These are phyloP conservation scores for Perdita meconis DNA, from an alignment of 2,888 invertebrate genomes.

Conservation along the genomic window DNA sequence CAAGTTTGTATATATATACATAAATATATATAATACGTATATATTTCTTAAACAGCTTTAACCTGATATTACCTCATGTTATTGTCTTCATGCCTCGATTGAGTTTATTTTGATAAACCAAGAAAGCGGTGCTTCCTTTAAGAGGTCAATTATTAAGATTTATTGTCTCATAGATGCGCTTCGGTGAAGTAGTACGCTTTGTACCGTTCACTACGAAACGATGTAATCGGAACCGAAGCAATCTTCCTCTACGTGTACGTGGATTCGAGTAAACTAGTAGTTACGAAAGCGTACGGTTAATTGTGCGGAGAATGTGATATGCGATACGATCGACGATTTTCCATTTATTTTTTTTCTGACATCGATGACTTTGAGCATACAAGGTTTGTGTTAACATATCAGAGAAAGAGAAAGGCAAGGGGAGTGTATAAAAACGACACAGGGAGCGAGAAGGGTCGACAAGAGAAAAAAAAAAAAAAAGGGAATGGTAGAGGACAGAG, in stretches of 20 bases:
- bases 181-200: conserved; percentile 31
- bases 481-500: conserved; percentile 58
- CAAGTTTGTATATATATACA: conserved; percentile 31
- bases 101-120: conserved; percentile 58
- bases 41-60: conserved; percentile 51
- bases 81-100: conserved; percentile 55
- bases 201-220: conserved; percentile 38
- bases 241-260: conserved; percentile 60
- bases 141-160: conserved; percentile 66
- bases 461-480: conserved; percentile 14
- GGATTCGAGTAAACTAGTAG: conserved; percentile 44
- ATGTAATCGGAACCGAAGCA: conserved; percentile 34
- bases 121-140: conserved; percentile 68
- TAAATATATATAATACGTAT: no score
- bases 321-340: conserved; percentile 53
- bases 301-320: conserved; percentile 59
- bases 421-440: conserved; percentile 51
- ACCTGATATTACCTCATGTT: conserved; percentile 57
- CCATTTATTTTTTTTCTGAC: conserved; percentile 66
- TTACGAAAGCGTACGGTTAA: conserved; percentile 44
- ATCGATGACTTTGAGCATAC: conserved; percentile 70
- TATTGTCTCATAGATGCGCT: conserved; percentile 48
- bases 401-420: conserved; percentile 61
- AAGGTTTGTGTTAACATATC: conserved; percentile 67
- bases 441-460: conserved; percentile 61